These are phyloP conservation scores for Pristionchus japonicus DNA, from an alignment of 2,888 invertebrate genomes.

Conservation along the genomic window DNA sequence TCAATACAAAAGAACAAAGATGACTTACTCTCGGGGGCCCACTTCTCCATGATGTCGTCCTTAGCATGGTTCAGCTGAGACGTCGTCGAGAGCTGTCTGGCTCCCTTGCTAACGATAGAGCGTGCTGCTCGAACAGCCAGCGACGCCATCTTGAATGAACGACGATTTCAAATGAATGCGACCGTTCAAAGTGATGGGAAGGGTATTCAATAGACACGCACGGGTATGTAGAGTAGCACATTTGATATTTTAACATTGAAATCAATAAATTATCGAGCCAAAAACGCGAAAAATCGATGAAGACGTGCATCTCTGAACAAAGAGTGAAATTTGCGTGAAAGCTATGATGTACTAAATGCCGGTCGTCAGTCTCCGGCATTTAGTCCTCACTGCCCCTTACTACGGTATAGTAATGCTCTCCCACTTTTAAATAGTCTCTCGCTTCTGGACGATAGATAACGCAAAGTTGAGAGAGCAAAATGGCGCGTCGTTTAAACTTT, in stretches of 20 bases:
- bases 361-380: no score
- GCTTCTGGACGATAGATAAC: no score
- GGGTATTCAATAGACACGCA: background rate
- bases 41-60: conserved; percentile 73
- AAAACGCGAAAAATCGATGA: conserved; percentile 8
- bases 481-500: no score
- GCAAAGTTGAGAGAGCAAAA: no score
- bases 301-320: conserved; percentile 11
- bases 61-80: conserved; percentile 47
- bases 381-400: background rate
- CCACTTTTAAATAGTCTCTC: no score
- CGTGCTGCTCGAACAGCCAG: conserved; percentile 57
- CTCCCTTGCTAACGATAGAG: conserved; percentile 45
- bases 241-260: background rate
- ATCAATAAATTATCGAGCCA: background rate
- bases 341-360: no score
- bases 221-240: background rate
- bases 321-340: no score
- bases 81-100: conserved; percentile 49
- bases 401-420: no score
- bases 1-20: background rate
- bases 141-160: conserved; percentile 56
- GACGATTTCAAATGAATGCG: conserved; percentile 47
- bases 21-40: conserved; percentile 70
- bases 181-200: background rate